Evolutionary conservation across 2,797 vertebrate species (phyloP), one percentile per base, ranked within the genome.

Genomic region (Sebastes cheni): DNA sequence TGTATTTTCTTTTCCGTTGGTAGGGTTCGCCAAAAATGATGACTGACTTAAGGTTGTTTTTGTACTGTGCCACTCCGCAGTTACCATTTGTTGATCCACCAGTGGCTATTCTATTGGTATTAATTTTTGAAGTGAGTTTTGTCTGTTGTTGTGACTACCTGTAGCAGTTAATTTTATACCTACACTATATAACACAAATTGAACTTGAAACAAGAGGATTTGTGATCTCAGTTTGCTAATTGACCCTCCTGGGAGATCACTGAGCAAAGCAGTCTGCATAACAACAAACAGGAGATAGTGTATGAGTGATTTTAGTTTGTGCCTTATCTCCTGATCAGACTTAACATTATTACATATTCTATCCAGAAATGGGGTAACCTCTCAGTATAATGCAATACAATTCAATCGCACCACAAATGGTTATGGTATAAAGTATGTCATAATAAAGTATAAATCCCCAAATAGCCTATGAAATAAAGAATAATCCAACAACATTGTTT

Each of bases 231-330:
- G 8, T 32, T 58, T 27, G 23, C 20, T 84, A 84, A 80, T 80
- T 80, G 55, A 56, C 18, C 46, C 79, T 39, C 4, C 18, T 12
- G 79, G 76, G 80, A 86, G 32, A 67, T 68, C 50, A 71, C 10
- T 18, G 32, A 60, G 25, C 16, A 27, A 6, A 58, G 14, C 29
- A 6, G 68, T 80, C n/a, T 20, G 4, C 59, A 13, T 36, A 18
- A 9, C 36, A 77, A 72, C 46, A 76, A 27, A 55, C 12, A 12
- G 5, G 10, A 68, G n/a, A 65, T 42, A 25, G 25, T 64, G 3
- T 36, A 6, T 13, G 23, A 13, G 10, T 30, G 14, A 12, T 56
- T 30, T 30, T 10, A 22, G 14, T 30, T 30, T 81, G 27, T 32
- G 9, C 5, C 3, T n/a, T 18, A 32, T 3, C 34, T 61, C 29